These are phyloP conservation scores for Tetropium fuscum DNA, from an alignment of 2,888 invertebrate genomes.

Conservation along the genomic window DNA sequence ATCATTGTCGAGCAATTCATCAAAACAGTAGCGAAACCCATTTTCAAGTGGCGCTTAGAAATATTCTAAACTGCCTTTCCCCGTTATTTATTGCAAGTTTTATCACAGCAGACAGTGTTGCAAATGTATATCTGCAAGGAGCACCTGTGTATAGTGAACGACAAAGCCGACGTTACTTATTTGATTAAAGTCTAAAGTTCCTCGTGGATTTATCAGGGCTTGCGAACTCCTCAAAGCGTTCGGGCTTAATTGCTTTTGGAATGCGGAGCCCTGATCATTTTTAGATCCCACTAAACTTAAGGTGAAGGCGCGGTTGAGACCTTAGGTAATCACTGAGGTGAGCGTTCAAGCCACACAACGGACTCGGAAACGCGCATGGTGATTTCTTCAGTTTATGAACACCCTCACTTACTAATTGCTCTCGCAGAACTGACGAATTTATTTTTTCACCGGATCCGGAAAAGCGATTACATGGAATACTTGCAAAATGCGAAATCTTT, in stretches of 20 bases:
- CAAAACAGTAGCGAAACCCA: conserved; percentile 28
- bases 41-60: conserved; percentile 22
- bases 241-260: conserved; percentile 46
- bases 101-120: conserved; percentile 44
- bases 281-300: conserved; percentile 39
- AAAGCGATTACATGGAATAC: no score
- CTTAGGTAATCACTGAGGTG: conserved; percentile 39
- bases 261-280: conserved; percentile 41
- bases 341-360: conserved; percentile 31
- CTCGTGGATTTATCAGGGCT: conserved; percentile 47
- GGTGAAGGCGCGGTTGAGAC: conserved; percentile 41
- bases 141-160: conserved; percentile 46
- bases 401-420: conserved; percentile 9
- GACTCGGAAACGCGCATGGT: conserved; percentile 21
- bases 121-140: conserved; percentile 43
- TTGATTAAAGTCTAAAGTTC: conserved; percentile 52
- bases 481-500: no score
- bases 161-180: conserved; percentile 50
- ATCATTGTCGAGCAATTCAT: conserved; percentile 28
- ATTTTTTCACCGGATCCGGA: no score
- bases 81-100: conserved; percentile 44
- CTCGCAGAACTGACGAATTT: no score
- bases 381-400: conserved; percentile 19
- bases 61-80: conserved; percentile 20
- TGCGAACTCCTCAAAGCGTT: conserved; percentile 45